These are phyloP conservation scores for Gyps fulvus DNA, from an alignment of 2,113 vertebrate genomes.

Conservation along the genomic window DNA sequence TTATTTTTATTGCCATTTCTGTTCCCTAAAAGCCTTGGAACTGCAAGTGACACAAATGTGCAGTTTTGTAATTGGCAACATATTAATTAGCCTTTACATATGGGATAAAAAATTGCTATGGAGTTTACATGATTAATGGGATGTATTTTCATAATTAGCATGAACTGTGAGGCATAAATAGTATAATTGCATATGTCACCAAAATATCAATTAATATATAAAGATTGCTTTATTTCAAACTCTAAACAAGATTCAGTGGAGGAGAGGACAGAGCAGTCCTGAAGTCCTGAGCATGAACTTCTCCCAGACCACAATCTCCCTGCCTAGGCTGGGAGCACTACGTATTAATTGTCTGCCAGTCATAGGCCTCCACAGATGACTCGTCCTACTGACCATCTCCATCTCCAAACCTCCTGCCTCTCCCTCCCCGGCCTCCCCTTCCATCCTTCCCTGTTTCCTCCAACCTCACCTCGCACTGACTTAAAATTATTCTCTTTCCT, in stretches of 20 bases:
- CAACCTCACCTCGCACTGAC: background rate
- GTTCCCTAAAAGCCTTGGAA: background rate
- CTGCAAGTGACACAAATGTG: background rate
- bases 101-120: background rate
- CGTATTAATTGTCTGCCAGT: background rate
- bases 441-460: background rate
- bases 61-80: background rate
- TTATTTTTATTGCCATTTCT: background rate
- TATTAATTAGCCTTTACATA: background rate
- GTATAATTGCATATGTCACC: background rate
- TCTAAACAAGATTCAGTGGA: background rate
- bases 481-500: background rate
- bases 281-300: background rate
- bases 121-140: background rate
- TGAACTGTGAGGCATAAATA: background rate
- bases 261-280: background rate
- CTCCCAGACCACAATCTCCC: background rate
- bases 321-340: background rate
- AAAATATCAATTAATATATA: background rate
- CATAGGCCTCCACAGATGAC: background rate
- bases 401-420: background rate
- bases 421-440: background rate
- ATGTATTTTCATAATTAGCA: background rate
- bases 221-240: background rate
- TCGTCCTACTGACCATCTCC: background rate